These are phyloP conservation scores for Actinia equina DNA, from an alignment of 64 coral and sea anemone species.

Conservation along the genomic window DNA sequence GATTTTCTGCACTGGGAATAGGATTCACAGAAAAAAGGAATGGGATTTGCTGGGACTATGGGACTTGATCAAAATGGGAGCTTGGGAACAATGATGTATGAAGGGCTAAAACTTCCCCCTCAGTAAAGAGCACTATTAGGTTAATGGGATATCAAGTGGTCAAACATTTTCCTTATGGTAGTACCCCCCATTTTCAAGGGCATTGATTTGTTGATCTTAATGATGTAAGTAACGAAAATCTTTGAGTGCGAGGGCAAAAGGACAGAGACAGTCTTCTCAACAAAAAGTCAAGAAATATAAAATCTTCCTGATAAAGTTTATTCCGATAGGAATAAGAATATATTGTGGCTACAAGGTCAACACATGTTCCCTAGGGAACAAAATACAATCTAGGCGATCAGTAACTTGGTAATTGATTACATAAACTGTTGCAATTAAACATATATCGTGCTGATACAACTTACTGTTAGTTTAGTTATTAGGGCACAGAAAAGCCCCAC, in stretches of 20 bases:
- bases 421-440: conserved; percentile 30
- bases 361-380: conserved; percentile 20
- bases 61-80: too few relatives aligned
- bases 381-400: neutral
- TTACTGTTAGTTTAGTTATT: neutral
- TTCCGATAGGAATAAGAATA: conserved; percentile 21
- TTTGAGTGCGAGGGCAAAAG: neutral
- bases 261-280: neutral
- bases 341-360: conserved; percentile 21
- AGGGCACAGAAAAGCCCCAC: neutral
- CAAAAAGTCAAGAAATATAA: neutral
- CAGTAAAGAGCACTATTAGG: too few relatives aligned
- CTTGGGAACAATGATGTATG: too few relatives aligned
- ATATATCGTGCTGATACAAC: conserved; percentile 34
- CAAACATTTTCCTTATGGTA: too few relatives aligned
- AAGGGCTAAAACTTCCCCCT: too few relatives aligned
- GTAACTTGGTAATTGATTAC: conserved; percentile 21
- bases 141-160: too few relatives aligned
- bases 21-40: too few relatives aligned
- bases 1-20: too few relatives aligned
- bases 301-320: neutral
- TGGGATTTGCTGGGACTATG: too few relatives aligned
- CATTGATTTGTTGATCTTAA: too few relatives aligned
- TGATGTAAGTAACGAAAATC: too few relatives aligned
- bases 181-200: too few relatives aligned